These are phyloP conservation scores for Drosophila ananassae DNA, from an alignment of 1,140 invertebrate genomes.

Conservation along the genomic window DNA sequence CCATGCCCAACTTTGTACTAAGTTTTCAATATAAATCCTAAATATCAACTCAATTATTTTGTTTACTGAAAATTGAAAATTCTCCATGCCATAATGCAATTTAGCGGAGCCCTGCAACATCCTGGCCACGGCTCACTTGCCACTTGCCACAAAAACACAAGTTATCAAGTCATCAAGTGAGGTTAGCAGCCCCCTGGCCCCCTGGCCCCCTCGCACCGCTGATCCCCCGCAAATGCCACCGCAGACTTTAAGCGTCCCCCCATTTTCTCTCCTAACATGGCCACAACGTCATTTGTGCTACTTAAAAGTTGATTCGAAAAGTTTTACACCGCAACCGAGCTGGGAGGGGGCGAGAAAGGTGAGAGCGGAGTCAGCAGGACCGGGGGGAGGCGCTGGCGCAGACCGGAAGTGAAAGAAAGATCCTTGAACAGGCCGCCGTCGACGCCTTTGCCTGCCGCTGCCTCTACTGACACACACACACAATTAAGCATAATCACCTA, in stretches of 20 bases:
- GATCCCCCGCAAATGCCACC: slow-evolving; percentile 10
- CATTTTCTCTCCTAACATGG: slow-evolving; percentile 45
- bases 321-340: slow-evolving; percentile 63
- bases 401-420: slow-evolving; percentile 16
- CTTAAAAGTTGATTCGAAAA: slow-evolving; percentile 82
- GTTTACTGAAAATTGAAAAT: not conserved
- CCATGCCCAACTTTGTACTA: too few species aligned
- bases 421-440: slow-evolving; percentile 60
- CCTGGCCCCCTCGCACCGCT: not conserved
- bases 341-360: not conserved
- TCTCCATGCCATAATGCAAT: not conserved
- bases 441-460: slow-evolving; percentile 44
- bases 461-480: slow-evolving; percentile 56
- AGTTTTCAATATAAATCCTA: too few species aligned
- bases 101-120: slow-evolving; percentile 12
- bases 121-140: not conserved
- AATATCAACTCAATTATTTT: not conserved
- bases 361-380: not conserved
- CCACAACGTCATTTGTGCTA: slow-evolving; percentile 76
- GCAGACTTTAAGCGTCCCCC: slow-evolving; percentile 21
- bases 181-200: slow-evolving; percentile 2
- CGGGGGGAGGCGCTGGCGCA: not conserved
- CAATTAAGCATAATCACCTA: slow-evolving; percentile 80
- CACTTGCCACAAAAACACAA: slow-evolving; percentile 41
- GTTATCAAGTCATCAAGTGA: slow-evolving; percentile 79